These are phyloP conservation scores for Pentalonia nigronervosa DNA, from an alignment of 1,140 invertebrate genomes.

Conservation along the genomic window DNA sequence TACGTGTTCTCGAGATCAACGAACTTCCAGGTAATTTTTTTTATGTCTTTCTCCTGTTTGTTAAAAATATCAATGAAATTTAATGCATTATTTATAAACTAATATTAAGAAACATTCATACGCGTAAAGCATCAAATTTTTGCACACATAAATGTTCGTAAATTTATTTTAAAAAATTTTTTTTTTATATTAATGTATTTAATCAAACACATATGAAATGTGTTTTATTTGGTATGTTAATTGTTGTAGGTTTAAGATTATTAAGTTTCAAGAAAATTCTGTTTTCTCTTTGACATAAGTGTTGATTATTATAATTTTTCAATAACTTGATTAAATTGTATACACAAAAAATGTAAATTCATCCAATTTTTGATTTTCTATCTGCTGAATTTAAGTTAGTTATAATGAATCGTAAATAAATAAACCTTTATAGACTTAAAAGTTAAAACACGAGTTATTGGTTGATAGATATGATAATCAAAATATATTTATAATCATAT, in stretches of 20 bases:
- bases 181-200: not conserved
- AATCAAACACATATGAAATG: not conserved
- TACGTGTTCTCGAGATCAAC: not conserved
- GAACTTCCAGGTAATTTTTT: not conserved
- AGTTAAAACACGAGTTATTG: not conserved
- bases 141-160: not conserved
- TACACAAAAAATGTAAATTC: no score
- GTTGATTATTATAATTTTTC: not conserved
- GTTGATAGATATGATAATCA: not conserved
- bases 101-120: not conserved
- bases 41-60: not conserved
- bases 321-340: no score
- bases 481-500: not conserved
- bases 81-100: not conserved
- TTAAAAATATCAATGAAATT: not conserved
- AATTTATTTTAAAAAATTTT: not conserved
- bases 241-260: not conserved
- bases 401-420: not conserved
- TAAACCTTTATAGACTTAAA: not conserved
- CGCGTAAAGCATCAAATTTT: not conserved
- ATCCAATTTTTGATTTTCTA: not conserved
- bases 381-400: not conserved
- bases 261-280: not conserved
- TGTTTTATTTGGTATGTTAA: not conserved
- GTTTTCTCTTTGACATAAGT: not conserved